Conservation (phyloP, 2,113 vertebrate species). For the Aptenodytes patagonicus region DNA sequence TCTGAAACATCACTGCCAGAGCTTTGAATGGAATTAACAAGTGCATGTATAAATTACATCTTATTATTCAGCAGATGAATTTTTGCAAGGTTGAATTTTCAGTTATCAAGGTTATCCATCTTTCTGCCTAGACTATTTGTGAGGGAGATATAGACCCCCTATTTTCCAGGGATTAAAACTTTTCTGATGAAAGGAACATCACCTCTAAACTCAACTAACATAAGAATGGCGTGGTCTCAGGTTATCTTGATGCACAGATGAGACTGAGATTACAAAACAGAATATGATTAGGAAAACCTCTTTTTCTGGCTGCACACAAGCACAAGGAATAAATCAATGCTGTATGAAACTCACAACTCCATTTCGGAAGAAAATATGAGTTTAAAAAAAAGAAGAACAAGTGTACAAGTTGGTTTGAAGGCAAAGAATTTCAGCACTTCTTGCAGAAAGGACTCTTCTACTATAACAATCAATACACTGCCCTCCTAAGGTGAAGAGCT, state of each 20-base stretch:
- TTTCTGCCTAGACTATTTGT: not conserved
- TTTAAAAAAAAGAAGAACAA: not conserved
- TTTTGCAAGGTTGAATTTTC: conserved; percentile 51
- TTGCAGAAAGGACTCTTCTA: not conserved
- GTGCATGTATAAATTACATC: conserved; percentile 7
- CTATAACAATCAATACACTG: not conserved
- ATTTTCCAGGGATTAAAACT: not conserved
- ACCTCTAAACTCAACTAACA: not conserved
- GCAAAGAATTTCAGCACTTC: not conserved
- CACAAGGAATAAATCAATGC: not conserved
- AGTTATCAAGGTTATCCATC: conserved; percentile 40
- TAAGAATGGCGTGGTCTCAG: not conserved
- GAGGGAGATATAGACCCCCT: not conserved
- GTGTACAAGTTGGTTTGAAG: rapidly evolving
- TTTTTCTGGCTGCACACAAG: not conserved
- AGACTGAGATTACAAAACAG: not conserved
- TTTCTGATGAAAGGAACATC: not conserved
- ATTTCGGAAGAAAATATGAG: not conserved
- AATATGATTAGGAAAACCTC: not conserved
- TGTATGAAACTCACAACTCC: not conserved
- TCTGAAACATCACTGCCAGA: not conserved
- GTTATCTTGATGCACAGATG: not conserved
- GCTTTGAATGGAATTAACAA: conserved; percentile 36
- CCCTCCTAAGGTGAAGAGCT: rapidly evolving
- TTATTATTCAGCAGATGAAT: conserved; percentile 45